phyloP scores from a whole-genome alignment of 2,113 vertebrate species.

The Zosterops lateralis region DNA sequence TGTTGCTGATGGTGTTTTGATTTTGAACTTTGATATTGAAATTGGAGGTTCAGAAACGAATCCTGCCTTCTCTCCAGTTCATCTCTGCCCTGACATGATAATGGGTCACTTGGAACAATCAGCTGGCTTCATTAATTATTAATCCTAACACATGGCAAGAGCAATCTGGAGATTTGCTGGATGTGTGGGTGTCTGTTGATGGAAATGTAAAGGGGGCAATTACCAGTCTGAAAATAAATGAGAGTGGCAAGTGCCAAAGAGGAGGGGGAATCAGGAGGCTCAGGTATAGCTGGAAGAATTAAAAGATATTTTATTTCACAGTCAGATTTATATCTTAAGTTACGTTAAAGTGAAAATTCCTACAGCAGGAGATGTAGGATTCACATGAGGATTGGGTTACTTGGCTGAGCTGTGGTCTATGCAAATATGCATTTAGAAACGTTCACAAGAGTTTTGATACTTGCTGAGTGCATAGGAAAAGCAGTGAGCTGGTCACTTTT shows the following conservation, averaged over 20 bases:
- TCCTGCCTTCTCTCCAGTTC: not conserved
- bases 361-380: not conserved
- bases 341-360: not conserved
- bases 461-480: not conserved
- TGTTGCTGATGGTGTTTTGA: not conserved
- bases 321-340: not conserved
- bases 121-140: slow-evolving; percentile 56
- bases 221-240: slow-evolving; percentile 23
- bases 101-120: slow-evolving; percentile 41
- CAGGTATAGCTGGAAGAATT: not conserved
- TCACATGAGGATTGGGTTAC: slow-evolving; percentile 28
- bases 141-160: slow-evolving; percentile 51
- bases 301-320: not conserved
- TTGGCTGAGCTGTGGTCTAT: not conserved
- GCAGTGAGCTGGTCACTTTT: not conserved
- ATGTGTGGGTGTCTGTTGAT: not conserved
- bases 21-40: slow-evolving; percentile 44
- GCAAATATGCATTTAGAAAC: not conserved
- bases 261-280: not conserved
- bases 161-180: not conserved
- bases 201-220: slow-evolving; percentile 10
- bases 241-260: not conserved
- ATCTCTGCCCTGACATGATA: slow-evolving; percentile 19
- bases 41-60: slow-evolving; percentile 12
- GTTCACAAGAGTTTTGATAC: not conserved